Conservation (phyloP, 2,888 invertebrate species). For the Athripsodes cinereus region DNA sequence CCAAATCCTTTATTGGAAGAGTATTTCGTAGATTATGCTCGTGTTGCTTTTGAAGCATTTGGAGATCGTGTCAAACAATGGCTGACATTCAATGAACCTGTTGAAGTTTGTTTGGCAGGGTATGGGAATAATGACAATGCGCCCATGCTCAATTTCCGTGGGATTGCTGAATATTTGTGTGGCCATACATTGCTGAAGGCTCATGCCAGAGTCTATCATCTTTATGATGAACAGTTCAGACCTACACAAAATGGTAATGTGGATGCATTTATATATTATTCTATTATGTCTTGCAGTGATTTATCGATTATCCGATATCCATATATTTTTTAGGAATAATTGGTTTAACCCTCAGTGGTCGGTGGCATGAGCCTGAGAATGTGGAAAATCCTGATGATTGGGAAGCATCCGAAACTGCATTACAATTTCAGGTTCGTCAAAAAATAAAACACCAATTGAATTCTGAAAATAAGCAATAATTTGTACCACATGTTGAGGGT, state of each 20-base stretch:
- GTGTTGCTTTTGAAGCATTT: slow-evolving; percentile 42
- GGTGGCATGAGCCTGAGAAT: slow-evolving; percentile 29
- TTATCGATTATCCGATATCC: no score
- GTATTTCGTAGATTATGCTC: slow-evolving; percentile 47
- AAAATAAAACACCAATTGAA: no score
- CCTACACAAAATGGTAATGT: slow-evolving; percentile 14
- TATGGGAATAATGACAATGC: slow-evolving; percentile 39
- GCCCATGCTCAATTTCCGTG: slow-evolving; percentile 33
- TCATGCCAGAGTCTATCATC: slow-evolving; percentile 22
- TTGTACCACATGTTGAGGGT: no score
- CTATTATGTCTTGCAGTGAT: no score
- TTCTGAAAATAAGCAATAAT: no score
- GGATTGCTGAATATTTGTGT: slow-evolving; percentile 21
- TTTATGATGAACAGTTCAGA: slow-evolving; percentile 17
- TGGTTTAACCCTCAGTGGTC: slow-evolving; percentile 31
- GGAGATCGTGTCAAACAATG: slow-evolving; percentile 51
- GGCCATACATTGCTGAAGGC: slow-evolving; percentile 19
- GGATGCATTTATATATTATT: no score
- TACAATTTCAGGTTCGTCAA: slow-evolving; percentile 41
- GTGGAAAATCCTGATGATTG: slow-evolving; percentile 36
- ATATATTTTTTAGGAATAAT: slow-evolving; percentile 30
- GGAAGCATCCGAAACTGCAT: slow-evolving; percentile 42
- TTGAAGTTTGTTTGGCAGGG: slow-evolving; percentile 31
- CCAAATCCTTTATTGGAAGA: slow-evolving; percentile 47
- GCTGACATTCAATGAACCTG: slow-evolving; percentile 61